A percentile compares a stretch with the other conserved stretches of the same genome.
Evolutionary conservation across 1,140 invertebrate genomes (phyloP).

Genomic region (Pseudomyrmex sp.): DNA sequence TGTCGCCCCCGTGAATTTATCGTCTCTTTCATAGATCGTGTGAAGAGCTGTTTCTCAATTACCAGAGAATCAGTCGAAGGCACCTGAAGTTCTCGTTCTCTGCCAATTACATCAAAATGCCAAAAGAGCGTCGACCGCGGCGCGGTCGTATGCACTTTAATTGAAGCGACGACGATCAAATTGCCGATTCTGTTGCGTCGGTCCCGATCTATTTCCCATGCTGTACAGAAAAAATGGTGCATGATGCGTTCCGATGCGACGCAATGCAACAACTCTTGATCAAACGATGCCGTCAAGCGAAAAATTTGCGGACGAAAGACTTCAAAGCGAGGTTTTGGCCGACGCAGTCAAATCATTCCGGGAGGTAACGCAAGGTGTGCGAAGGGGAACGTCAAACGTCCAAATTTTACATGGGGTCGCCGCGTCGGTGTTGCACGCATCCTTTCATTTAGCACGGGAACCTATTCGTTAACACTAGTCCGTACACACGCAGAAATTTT

Average conservation of each 20-base stretch:
- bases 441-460: constrained; percentile 51
- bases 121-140: constrained; percentile 14
- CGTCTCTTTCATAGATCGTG: background rate
- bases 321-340: constrained; percentile 54
- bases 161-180: constrained; percentile 48
- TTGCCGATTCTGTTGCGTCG: constrained; percentile 33
- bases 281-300: constrained; percentile 55
- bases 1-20: background rate
- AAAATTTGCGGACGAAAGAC: constrained; percentile 59
- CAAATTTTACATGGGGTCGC: constrained; percentile 47
- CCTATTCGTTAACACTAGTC: constrained; percentile 52
- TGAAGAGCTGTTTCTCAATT: constrained; percentile 48
- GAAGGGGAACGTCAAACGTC: constrained; percentile 50
- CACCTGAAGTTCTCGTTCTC: background rate
- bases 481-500: constrained; percentile 31
- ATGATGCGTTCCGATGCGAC: constrained; percentile 22
- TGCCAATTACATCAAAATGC: constrained; percentile 41
- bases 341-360: constrained; percentile 52
- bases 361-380: constrained; percentile 16
- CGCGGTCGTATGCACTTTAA: constrained; percentile 29
- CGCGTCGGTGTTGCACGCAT: constrained; percentile 32
- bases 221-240: constrained; percentile 33
- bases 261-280: constrained; percentile 50
- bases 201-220: background rate
- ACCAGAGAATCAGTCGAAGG: constrained; percentile 31